These are phyloP conservation scores for Rhinella marina DNA, from an alignment of 2,797 vertebrate genomes.

Conservation along the genomic window DNA sequence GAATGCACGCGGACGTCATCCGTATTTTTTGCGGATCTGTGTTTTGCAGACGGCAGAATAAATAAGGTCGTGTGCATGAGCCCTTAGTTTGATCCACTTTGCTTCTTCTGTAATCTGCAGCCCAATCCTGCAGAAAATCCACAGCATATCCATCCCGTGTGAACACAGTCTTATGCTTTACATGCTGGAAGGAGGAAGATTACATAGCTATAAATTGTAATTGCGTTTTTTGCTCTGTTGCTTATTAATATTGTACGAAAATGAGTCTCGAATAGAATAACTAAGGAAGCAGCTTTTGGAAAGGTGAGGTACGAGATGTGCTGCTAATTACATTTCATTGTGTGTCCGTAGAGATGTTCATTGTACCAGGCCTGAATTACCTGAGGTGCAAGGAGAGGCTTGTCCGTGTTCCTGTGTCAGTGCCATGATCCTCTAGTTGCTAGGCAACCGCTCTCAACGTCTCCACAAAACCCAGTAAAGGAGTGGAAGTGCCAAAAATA, in stretches of 20 bases:
- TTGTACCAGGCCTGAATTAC: constrained; percentile 30
- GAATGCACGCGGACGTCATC: no score
- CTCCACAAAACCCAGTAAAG: constrained; percentile 39
- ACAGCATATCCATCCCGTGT: no score
- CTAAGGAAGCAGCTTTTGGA: background rate
- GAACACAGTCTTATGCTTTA: background rate
- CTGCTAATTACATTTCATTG: constrained; percentile 12
- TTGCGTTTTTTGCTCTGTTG: background rate
- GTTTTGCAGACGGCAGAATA: no score
- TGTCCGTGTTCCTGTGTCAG: constrained; percentile 25
- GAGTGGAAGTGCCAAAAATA: constrained; percentile 59
- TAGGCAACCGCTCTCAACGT: constrained; percentile 45
- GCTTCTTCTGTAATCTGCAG: no score
- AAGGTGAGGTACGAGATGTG: background rate
- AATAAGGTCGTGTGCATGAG: no score
- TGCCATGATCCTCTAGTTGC: constrained; percentile 52
- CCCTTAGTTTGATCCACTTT: no score
- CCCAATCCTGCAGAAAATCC: no score
- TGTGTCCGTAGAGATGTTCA: constrained; percentile 20
- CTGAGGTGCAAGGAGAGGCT: constrained; percentile 46
- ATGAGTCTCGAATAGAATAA: background rate
- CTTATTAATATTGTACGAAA: background rate
- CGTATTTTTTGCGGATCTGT: no score
- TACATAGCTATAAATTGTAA: background rate
- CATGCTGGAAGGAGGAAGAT: background rate